Evolutionary conservation across 1,140 invertebrate genomes (phyloP).

Genomic region (Drosophila aff.): DNA sequence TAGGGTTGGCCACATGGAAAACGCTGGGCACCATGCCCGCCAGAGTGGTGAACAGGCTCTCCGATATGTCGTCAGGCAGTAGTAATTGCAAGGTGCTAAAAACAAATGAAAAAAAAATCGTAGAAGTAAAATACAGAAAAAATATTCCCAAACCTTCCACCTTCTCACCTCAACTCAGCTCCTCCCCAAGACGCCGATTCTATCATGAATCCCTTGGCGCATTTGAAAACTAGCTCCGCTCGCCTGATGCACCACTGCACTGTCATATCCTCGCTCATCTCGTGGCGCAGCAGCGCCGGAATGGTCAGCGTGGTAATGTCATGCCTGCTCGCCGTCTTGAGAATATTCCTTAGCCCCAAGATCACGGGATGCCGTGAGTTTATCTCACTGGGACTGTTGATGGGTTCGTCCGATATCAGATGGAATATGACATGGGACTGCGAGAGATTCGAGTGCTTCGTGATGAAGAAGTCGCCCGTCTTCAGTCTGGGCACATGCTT

Average conservation of each 20-base stretch:
- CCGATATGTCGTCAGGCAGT: slow-evolving; percentile 92
- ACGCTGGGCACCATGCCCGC: slow-evolving; percentile 95
- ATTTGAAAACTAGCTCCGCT: slow-evolving; percentile 98
- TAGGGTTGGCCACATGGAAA: slow-evolving; percentile 95
- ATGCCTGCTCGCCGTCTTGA: slow-evolving; percentile 96
- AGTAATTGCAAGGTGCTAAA: slow-evolving; percentile 85
- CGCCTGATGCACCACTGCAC: slow-evolving; percentile 97
- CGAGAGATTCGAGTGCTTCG: slow-evolving; percentile 97
- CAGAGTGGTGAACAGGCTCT: slow-evolving; percentile 93
- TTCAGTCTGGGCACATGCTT: slow-evolving; percentile 87
- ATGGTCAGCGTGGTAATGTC: slow-evolving; percentile 97
- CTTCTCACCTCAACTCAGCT: slow-evolving; percentile 88
- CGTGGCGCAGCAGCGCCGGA: slow-evolving; percentile 95
- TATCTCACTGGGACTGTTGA: slow-evolving; percentile 91
- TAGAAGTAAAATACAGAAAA: not conserved
- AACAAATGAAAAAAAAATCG: not conserved
- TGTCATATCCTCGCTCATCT: slow-evolving; percentile 99
- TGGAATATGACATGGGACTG: slow-evolving; percentile 98
- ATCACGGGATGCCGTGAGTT: slow-evolving; percentile 98
- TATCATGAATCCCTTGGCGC: slow-evolving; percentile 99
- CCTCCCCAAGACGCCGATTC: slow-evolving; percentile 97
- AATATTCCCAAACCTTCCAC: not conserved
- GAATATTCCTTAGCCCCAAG: slow-evolving; percentile 96
- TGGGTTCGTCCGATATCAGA: slow-evolving; percentile 93
- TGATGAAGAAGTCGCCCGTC: slow-evolving; percentile 97